Conservation (phyloP, 2,888 invertebrate genomes). For the Agrochola lota region DNA sequence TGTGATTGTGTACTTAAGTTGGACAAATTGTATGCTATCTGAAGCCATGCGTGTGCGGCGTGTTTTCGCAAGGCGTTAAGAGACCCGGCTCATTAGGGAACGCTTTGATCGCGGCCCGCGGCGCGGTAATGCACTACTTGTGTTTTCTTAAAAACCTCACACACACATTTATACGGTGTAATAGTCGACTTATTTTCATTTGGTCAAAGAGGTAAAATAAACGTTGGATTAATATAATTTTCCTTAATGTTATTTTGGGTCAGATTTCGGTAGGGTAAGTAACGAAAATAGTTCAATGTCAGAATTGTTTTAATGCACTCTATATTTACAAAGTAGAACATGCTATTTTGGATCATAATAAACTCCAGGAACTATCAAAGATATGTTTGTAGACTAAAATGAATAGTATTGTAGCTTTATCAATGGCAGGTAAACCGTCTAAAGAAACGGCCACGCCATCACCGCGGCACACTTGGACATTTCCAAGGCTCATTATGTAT, state of each 20-base stretch:
- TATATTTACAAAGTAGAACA: neutral
- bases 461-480: neutral
- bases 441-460: too few relatives aligned
- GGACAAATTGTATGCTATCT: conserved; percentile 45
- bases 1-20: conserved; percentile 29
- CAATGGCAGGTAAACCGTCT: neutral
- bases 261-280: neutral
- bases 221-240: conserved; percentile 14
- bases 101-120: conserved; percentile 67
- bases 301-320: neutral
- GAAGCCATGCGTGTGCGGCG: conserved; percentile 21
- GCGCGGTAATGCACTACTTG: conserved; percentile 69
- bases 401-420: neutral
- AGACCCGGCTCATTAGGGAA: conserved; percentile 68
- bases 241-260: neutral
- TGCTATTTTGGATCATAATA: neutral
- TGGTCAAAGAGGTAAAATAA: conserved; percentile 28
- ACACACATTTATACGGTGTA: conserved; percentile 37
- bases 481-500: neutral
- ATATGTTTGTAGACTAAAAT: neutral
- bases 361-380: neutral
- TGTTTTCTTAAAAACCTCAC: conserved; percentile 67
- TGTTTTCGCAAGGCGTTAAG: conserved; percentile 54
- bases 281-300: neutral
- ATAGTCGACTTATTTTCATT: conserved; percentile 43